Evolutionary conservation across 2,113 vertebrate genomes (phyloP), one percentile per base, ranked within the genome.

Genomic region (Heterocephalus glaber): DNA sequence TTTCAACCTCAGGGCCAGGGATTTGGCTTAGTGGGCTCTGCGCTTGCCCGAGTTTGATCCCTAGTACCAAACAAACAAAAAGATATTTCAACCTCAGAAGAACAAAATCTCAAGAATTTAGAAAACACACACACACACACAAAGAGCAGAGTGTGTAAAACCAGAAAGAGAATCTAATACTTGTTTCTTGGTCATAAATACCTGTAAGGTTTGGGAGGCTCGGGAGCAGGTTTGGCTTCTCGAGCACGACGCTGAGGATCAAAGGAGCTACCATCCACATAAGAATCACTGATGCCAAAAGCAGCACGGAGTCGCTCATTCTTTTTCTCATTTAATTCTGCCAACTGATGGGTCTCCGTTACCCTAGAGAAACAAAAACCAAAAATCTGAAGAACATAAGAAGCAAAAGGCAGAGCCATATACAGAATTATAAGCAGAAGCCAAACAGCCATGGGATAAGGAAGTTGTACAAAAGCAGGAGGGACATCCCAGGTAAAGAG

Each of bases 241-340:
- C 99, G 98, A 90, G 99, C 98, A 77, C 99, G 99, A 61, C 99
- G 98, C 89, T 99, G 99, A 6, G 99, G 99, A 70, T 99, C 99
- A 95, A 99, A 99, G 66, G 99, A 99, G 11, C 99, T 99, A 14
- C 99, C 99, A 0, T 99, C 99, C 91, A 99, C 99, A 5, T 99
- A 99, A 88, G 98, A 99, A 14, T 98, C 99, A 96, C 99, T 97
- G 92, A 99, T 99, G 33, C 99, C 99, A 61, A 99, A 99, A 0
- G 99, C 99, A 9, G 98, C 99, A 0, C 99, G 98, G 4, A 99
- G 99, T 4, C 99, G 98, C 96, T 99, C 99, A 13, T 99, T 99
- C 97, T 99, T 99, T 97, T 99, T 99, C 97, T 99, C 99, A 96
- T 99, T 99, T 56, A 99, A 98, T 38, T 99, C 99, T 28, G 99